A percentile compares a stretch with the other conserved stretches of the same genome.
Conservation (phyloP, 1,140 invertebrate species). For the Drosophila ogumai region DNA sequence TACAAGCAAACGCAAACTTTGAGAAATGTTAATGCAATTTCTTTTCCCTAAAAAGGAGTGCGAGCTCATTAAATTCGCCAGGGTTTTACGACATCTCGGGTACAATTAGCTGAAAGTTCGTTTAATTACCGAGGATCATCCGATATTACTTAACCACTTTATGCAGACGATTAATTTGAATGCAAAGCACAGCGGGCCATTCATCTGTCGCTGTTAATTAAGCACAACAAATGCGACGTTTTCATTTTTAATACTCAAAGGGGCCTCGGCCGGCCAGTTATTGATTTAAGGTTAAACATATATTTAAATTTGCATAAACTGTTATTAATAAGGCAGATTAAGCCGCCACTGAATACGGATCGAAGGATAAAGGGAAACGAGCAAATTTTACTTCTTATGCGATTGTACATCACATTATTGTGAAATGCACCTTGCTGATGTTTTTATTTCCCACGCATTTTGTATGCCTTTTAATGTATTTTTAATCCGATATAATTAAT, state of each 20-base stretch:
- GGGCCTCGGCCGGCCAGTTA: slow-evolving; percentile 23
- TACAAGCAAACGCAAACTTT: slow-evolving; percentile 19
- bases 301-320: slow-evolving; percentile 78
- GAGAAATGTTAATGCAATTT: slow-evolving; percentile 60
- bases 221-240: slow-evolving; percentile 51
- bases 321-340: slow-evolving; percentile 75
- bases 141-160: slow-evolving; percentile 40
- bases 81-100: slow-evolving; percentile 13
- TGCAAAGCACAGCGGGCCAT: slow-evolving; percentile 20
- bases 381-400: slow-evolving; percentile 14
- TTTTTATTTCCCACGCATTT: slow-evolving; percentile 37
- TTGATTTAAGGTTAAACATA: slow-evolving; percentile 75
- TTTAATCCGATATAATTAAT: slow-evolving; percentile 66
- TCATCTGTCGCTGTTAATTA: slow-evolving; percentile 67
- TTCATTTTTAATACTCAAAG: slow-evolving; percentile 36
- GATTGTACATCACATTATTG: slow-evolving; percentile 8
- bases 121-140: slow-evolving; percentile 31
- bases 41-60: slow-evolving; percentile 8
- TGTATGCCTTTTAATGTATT: slow-evolving; percentile 37
- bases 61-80: slow-evolving; percentile 49
- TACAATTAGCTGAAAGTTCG: slow-evolving; percentile 40
- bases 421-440: slow-evolving; percentile 39
- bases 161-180: slow-evolving; percentile 41
- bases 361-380: slow-evolving; percentile 13
- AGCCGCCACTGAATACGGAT: slow-evolving; percentile 24